These are phyloP conservation scores for Cotesia glomerata DNA, from an alignment of 1,140 invertebrate species.

Conservation along the genomic window DNA sequence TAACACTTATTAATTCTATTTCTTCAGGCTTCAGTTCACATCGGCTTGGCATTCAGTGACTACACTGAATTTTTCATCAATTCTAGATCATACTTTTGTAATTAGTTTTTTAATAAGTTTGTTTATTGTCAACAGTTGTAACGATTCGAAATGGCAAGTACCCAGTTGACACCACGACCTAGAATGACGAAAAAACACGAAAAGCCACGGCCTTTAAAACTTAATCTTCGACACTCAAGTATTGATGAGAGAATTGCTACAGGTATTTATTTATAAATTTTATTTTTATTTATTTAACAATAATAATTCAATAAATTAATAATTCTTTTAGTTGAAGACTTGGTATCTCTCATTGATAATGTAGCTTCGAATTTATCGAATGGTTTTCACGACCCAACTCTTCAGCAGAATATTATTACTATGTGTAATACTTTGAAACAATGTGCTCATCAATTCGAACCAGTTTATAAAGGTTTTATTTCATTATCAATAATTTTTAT, in stretches of 20 bases:
- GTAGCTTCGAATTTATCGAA: slow-evolving; percentile 72
- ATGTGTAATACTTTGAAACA: slow-evolving; percentile 76
- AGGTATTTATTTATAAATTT: slow-evolving; percentile 40
- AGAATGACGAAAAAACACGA: slow-evolving; percentile 73
- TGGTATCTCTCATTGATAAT: slow-evolving; percentile 74
- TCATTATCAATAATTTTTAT: slow-evolving; percentile 10
- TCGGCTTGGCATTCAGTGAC: too few species aligned
- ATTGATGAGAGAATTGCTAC: slow-evolving; percentile 60
- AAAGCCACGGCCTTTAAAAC: slow-evolving; percentile 74
- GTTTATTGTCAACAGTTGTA: not conserved
- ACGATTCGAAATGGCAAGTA: slow-evolving; percentile 50
- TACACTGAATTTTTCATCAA: not conserved
- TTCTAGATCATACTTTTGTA: not conserved
- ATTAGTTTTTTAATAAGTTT: not conserved
- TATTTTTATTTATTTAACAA: slow-evolving; percentile 16
- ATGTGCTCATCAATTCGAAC: slow-evolving; percentile 76
- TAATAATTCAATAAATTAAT: slow-evolving; percentile 12
- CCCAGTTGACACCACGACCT: slow-evolving; percentile 52
- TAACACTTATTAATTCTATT: too few species aligned
- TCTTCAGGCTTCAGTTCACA: too few species aligned
- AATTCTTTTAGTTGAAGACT: slow-evolving; percentile 67
- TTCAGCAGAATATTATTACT: slow-evolving; percentile 68
- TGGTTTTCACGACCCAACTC: slow-evolving; percentile 67
- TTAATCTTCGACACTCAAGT: slow-evolving; percentile 55
- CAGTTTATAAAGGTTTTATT: slow-evolving; percentile 73